Conservation (phyloP, 2,888 invertebrate species). For the Ctena decussata region DNA sequence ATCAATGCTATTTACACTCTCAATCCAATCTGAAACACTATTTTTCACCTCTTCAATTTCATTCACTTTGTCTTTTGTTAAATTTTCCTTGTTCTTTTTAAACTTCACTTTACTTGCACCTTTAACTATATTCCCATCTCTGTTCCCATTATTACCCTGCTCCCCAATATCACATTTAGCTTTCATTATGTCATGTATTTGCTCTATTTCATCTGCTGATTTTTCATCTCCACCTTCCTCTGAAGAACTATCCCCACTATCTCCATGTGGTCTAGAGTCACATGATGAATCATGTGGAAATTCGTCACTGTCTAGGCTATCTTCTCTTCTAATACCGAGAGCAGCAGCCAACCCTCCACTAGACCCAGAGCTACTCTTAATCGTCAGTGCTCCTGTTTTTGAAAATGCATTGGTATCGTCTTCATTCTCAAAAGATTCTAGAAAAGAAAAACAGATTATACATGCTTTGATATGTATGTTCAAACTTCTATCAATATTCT, state of each 20-base stretch:
- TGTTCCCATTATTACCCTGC: not conserved
- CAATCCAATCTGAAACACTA: slow-evolving; percentile 65
- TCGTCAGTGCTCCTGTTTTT: slow-evolving; percentile 85
- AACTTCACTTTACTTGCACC: slow-evolving; percentile 41
- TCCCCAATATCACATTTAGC: slow-evolving; percentile 20
- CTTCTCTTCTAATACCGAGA: slow-evolving; percentile 79
- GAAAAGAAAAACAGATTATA: slow-evolving; percentile 33
- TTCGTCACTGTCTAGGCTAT: slow-evolving; percentile 81
- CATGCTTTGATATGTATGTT: no score
- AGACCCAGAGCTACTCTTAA: slow-evolving; percentile 84
- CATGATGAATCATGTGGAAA: slow-evolving; percentile 63
- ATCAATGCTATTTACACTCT: slow-evolving; percentile 50
- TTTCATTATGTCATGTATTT: slow-evolving; percentile 40
- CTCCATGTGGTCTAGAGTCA: slow-evolving; percentile 66
- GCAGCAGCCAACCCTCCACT: slow-evolving; percentile 85
- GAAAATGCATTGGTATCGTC: slow-evolving; percentile 85
- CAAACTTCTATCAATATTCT: no score
- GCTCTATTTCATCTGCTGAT: slow-evolving; percentile 9
- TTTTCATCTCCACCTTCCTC: slow-evolving; percentile 54
- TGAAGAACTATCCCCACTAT: slow-evolving; percentile 62
- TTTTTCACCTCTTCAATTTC: slow-evolving; percentile 62
- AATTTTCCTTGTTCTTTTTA: slow-evolving; percentile 55
- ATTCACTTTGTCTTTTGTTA: slow-evolving; percentile 65
- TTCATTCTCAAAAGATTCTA: slow-evolving; percentile 82
- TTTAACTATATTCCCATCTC: slow-evolving; percentile 19